These are phyloP conservation scores for Pocillopora grandis DNA, from an alignment of 92 coral and sea anemone species.

Conservation along the genomic window DNA sequence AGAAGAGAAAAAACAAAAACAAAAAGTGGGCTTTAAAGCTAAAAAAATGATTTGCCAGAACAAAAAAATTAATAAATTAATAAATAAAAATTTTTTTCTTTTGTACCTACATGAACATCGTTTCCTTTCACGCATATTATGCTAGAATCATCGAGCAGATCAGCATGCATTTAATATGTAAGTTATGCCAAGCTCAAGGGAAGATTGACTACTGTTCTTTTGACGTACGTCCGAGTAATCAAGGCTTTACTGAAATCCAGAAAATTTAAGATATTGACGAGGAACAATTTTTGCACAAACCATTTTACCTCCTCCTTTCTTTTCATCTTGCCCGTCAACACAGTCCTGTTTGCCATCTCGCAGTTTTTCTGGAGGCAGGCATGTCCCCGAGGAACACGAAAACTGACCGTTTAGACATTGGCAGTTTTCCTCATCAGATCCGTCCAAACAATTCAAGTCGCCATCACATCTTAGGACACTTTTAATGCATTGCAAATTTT, in stretches of 20 bases:
- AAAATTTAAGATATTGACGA: not conserved
- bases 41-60: too few species aligned
- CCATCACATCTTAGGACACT: conserved; percentile 49
- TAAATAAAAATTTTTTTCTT: too few species aligned
- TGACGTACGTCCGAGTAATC: too few species aligned
- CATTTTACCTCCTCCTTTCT: not conserved
- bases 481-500: conserved; percentile 56
- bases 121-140: too few species aligned
- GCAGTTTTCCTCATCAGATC: conserved; percentile 55
- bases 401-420: conserved; percentile 56
- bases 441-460: conserved; percentile 46
- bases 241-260: not conserved
- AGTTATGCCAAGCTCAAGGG: too few species aligned
- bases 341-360: conserved; percentile 50
- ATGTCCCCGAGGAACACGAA: conserved; percentile 50
- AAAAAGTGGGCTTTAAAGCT: too few species aligned
- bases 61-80: too few species aligned
- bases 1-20: not conserved
- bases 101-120: too few species aligned
- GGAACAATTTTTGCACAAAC: not conserved
- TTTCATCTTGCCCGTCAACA: conserved; percentile 58
- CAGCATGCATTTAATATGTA: too few species aligned
- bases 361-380: conserved; percentile 45
- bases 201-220: too few species aligned
- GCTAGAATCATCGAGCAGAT: too few species aligned